Percentiles rank a stretch among this genome's conserved stretches.
Evolutionary conservation across 2,797 vertebrate species (phyloP).

Genomic region (Epinephelus coioides): DNA sequence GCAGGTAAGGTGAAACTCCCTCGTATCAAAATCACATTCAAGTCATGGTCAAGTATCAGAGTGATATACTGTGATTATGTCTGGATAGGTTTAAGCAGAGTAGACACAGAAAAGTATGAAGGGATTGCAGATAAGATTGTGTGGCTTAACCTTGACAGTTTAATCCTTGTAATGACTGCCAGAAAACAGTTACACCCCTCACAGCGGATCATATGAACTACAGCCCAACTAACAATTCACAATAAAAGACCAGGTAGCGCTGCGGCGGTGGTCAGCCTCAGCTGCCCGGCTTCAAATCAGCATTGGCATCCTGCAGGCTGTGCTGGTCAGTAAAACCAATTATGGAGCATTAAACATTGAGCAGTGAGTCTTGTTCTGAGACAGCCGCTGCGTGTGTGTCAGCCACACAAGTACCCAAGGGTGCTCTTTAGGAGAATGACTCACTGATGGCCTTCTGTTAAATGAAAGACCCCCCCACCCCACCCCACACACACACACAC

Average conservation of each 20-base stretch:
- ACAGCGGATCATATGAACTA: slow-evolving; percentile 30
- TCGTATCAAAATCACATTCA: slow-evolving; percentile 48
- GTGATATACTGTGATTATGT: slow-evolving; percentile 39
- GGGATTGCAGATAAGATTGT: slow-evolving; percentile 16
- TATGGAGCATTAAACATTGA: slow-evolving; percentile 71
- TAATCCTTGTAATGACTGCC: slow-evolving; percentile 49
- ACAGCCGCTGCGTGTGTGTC: slow-evolving; percentile 40
- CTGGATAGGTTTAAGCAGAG: slow-evolving; percentile 6
- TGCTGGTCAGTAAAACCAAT: slow-evolving; percentile 68
- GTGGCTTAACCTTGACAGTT: slow-evolving; percentile 43
- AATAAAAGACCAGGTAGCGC: slow-evolving; percentile 28
- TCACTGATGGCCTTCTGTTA: slow-evolving; percentile 64
- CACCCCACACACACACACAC: slow-evolving; percentile 10
- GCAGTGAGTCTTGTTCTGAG: slow-evolving; percentile 57
- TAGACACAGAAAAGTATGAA: slow-evolving; percentile 3
- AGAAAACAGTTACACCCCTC: slow-evolving; percentile 25
- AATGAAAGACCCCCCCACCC: slow-evolving; percentile 52
- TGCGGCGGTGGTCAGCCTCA: slow-evolving; percentile 36
- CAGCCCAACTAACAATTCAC: slow-evolving; percentile 15
- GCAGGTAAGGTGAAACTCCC: slow-evolving; percentile 33
- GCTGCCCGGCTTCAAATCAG: slow-evolving; percentile 43
- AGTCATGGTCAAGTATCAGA: slow-evolving; percentile 18
- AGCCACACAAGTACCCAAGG: slow-evolving; percentile 50
- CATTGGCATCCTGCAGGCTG: slow-evolving; percentile 52
- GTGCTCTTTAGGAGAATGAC: slow-evolving; percentile 60